Evolutionary conservation across 2,888 invertebrate genomes (phyloP).

Genomic region (Noctua fimbriata): DNA sequence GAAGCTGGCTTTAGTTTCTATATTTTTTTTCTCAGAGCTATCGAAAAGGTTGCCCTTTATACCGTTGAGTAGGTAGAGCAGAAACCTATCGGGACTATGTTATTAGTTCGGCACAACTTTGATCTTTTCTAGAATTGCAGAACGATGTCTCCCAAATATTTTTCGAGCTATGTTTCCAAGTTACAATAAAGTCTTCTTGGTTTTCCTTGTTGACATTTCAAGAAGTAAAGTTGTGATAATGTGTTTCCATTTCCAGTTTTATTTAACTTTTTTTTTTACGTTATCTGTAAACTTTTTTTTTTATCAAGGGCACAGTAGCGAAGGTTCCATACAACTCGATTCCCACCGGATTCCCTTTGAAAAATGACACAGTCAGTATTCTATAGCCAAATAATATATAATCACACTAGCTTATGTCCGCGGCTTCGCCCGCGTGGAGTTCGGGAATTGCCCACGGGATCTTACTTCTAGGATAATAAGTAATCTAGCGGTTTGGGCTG

Average conservation of each 20-base stretch:
- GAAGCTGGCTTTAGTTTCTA: background rate
- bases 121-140: conserved; percentile 13
- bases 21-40: conserved; percentile 5
- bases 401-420: too few relatives aligned
- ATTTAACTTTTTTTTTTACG: background rate
- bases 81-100: background rate
- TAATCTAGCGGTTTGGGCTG: too few relatives aligned
- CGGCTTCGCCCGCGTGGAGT: too few relatives aligned
- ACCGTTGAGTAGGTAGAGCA: background rate
- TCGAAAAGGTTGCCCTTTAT: conserved; percentile 6
- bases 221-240: background rate
- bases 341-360: too few relatives aligned
- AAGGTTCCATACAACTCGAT: too few relatives aligned
- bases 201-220: background rate
- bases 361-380: too few relatives aligned
- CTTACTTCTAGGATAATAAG: too few relatives aligned
- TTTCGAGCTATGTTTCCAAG: background rate
- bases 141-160: background rate
- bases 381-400: too few relatives aligned
- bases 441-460: too few relatives aligned
- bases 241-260: conserved; percentile 5
- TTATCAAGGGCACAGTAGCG: too few relatives aligned
- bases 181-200: background rate
- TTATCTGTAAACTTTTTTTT: background rate
- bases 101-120: conserved; percentile 22